Evolutionary conservation across 2,113 vertebrate species (phyloP).

Genomic region (Oreochromis aureus): DNA sequence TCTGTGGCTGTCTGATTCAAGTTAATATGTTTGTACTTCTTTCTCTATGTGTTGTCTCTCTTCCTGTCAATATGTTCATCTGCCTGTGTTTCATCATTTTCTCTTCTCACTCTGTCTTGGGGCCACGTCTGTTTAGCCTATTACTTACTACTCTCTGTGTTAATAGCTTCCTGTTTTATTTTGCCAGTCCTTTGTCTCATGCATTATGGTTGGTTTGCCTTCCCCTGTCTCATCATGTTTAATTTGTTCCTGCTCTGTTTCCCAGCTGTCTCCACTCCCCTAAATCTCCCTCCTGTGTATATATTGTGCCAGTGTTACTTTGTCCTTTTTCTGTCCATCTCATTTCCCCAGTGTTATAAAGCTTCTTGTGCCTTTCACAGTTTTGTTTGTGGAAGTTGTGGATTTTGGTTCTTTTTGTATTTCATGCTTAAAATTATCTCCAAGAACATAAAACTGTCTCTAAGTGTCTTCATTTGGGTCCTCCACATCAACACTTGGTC

Average conservation of each 20-base stretch:
- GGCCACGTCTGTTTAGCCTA: neutral
- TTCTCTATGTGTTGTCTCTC: neutral
- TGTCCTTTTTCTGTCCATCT: neutral
- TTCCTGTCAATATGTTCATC: neutral
- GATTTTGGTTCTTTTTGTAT: neutral
- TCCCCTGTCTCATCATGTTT: neutral
- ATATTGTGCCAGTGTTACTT: neutral
- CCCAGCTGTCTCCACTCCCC: neutral
- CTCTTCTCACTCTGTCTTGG: neutral
- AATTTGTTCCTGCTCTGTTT: rapidly evolving
- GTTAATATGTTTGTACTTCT: neutral
- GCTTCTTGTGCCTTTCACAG: neutral
- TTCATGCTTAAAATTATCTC: neutral
- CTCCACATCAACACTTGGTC: neutral
- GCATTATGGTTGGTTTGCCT: rapidly evolving
- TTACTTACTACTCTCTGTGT: neutral
- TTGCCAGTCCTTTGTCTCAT: neutral
- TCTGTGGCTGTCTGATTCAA: neutral
- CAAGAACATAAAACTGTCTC: neutral
- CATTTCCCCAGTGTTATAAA: neutral
- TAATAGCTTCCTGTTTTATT: neutral
- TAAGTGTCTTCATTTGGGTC: neutral
- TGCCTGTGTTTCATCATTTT: neutral
- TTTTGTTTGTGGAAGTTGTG: neutral
- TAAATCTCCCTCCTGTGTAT: rapidly evolving